Base-by-base conservation (phyloP, 2,113 vertebrate species). In the Anser cygnoides region DNA sequence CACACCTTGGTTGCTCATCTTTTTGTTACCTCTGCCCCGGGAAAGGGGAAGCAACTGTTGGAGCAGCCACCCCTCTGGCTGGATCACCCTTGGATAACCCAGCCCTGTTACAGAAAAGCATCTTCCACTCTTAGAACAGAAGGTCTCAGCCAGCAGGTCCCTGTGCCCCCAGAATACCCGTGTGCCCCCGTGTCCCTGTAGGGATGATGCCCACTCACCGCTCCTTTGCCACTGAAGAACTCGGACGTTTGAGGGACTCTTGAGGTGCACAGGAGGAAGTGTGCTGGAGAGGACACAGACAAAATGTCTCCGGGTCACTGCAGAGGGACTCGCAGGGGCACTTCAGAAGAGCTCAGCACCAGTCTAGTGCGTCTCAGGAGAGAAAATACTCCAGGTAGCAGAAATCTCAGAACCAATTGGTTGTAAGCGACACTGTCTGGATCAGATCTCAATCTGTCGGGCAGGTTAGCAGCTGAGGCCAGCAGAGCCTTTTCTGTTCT, bases 91-190 rank as follows among this genome's bases (percentile, higher is more conserved):
- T 16, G 11, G 21, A 63, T 37, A 94, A 78, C 22, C 55, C 63
- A 33, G 50, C 35, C 50, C 54, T 52, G 46, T n/a, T 75, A 46
- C 55, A 80, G 25, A 88, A 86, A 49, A 2, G 3, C n/a, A 59
- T 61, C 65, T 83, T 44, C 61, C 16, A 6, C 35, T 54, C 49
- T 61, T 46, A 76, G 65, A 49, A 89, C 7, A 10, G 58, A 35
- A 54, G 62, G 20, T 23, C 12, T 68, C 65, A 77, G 82, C 39
- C 49, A 80, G 63, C 31, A 37, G 1, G 9, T 44, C 71, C 62
- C 31, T 0, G 0, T 72, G 35, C 23, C 44, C 19, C 78, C 44
- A 6, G 17, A 43, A 33, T 50, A 49, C 46, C 46, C 20, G 5
- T 49, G 39, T 39, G 10, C 39, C 61, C 8, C 71, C 71, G 19